Base-by-base conservation (phyloP, 2,113 vertebrate genomes). In the Pardalotus punctatus region DNA sequence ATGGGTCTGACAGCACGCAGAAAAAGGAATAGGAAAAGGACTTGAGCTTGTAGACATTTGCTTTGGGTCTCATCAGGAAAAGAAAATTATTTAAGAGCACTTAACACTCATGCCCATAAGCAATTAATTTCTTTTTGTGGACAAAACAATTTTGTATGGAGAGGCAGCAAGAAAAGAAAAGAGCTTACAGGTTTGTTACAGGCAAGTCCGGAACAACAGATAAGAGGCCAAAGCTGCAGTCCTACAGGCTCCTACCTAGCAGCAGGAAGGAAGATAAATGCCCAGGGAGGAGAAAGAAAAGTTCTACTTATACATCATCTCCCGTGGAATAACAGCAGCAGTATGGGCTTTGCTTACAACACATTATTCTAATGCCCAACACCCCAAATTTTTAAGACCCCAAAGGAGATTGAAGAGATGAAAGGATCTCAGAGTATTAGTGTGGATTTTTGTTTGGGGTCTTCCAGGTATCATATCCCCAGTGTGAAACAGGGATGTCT, bases 231-330 rank as follows among this genome's bases (percentile, higher is more conserved):
- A 69, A 87, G 51, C 33, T 28, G 12, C 69, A 65, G 45, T 36
- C 29, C 71, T 42, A 54, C 0, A 0, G 38, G 38, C 31, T 74
- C 57, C 60, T 69, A n/a, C 15, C 1, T 0, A 71, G 35, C 60
- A 72, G 53, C 50, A 64, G 31, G n/a, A 35, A 36, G 43, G 23
- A 35, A 36, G 43, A 21, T 54, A 38, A 76, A 48, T 7, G 22
- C 10, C 29, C 27, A 73, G 10, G 8, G 38, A 82, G 35, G 11
- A 90, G n/a, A 71, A 83, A 51, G 4, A 50, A 38, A 38, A 11
- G 22, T 51, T 83, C 29, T 61, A 27, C 25, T 71, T 58, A 43
- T 0, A 38, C 3, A 51, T 11, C 25, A 29, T 2, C 10, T 93
- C 22, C 62, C 38, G 14, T 28, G 27, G 45, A 87, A 58, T 61